A percentile compares a stretch with the other conserved stretches of the same genome.
Evolutionary conservation across 2,797 vertebrate species (phyloP).

Genomic region (Lepilemur septentrionalis): DNA sequence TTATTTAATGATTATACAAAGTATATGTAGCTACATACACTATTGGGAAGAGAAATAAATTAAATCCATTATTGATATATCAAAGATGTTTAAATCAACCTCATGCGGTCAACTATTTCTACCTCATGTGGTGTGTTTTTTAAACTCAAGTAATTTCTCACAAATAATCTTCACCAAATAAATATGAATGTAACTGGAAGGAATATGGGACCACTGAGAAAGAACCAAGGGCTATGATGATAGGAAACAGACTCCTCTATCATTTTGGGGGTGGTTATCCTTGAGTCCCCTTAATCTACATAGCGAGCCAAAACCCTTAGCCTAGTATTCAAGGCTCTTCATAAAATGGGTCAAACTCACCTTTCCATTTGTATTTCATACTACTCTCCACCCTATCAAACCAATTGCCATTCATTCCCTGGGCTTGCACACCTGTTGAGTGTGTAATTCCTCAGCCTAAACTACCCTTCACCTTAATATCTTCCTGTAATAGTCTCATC

Average conservation of each 20-base stretch:
- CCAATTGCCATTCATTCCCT: neutral
- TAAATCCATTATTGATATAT: constrained; percentile 35
- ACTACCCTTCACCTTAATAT: neutral
- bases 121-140: neutral
- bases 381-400: neutral
- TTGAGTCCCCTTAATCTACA: neutral
- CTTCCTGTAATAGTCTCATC: neutral
- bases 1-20: constrained; percentile 48
- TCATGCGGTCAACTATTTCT: neutral
- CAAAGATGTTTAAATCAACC: constrained; percentile 41
- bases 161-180: constrained; percentile 8
- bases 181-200: neutral
- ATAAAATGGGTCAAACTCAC: neutral
- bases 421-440: neutral
- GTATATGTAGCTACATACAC: constrained; percentile 25
- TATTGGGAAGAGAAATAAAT: neutral
- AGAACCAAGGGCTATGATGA: neutral
- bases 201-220: neutral
- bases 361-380: neutral
- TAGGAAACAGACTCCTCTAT: neutral
- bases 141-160: constrained; percentile 16
- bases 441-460: neutral
- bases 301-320: neutral
- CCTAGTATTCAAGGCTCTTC: neutral
- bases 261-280: neutral